Base-by-base conservation (phyloP, 2,888 invertebrate species). In the Synergus gifuensis region DNA sequence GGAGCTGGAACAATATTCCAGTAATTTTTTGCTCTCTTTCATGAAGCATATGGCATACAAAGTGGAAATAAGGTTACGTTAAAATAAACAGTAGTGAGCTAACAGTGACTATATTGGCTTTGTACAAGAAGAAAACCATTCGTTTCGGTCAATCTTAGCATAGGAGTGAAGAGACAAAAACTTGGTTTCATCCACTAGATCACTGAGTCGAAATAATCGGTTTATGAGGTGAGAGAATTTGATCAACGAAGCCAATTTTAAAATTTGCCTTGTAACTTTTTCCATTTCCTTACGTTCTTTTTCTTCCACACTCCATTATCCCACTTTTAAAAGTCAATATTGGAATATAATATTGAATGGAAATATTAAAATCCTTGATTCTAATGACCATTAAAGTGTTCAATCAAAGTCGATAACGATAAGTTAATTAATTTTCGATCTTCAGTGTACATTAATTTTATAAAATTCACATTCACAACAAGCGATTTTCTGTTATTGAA, bases 61-160 rank as follows among this genome's bases (percentile, higher is more conserved):
- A 22, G 16, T 22, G n/a, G 22, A 12, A 67, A 67, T 46, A 46
- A 67, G 44, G 22, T 46, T 67, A 67, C 67, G 46, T 22, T 67
- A 67, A 67, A 67, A 46, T 67, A 67, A 67, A 22, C 18, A 67
- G 42, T 8, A 46, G 67, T 67, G 22, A 42, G 44, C 46, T 14
- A 67, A 46, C 67, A 67, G 46, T 67, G 44, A 28, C 44, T 69
- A 46, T 67, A 67, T 44, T 67, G 46, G 46, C 22, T 69, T 69
- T 69, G 5, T 28, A 22, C 16, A 16, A n/a, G 36, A 54, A 36
- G 22, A 49, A 54, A 54, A 36, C 54, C 54, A 36, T 73, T 73
- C 54, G 54, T 49, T 73, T 54, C 12, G 69, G 36, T 73, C 73
- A 49, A 54, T 73, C 73, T 73, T 73, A 54, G 73, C 49, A 49